phyloP scores from a whole-genome alignment of 2,797 vertebrate genomes.

The Serranus cabrilla region DNA sequence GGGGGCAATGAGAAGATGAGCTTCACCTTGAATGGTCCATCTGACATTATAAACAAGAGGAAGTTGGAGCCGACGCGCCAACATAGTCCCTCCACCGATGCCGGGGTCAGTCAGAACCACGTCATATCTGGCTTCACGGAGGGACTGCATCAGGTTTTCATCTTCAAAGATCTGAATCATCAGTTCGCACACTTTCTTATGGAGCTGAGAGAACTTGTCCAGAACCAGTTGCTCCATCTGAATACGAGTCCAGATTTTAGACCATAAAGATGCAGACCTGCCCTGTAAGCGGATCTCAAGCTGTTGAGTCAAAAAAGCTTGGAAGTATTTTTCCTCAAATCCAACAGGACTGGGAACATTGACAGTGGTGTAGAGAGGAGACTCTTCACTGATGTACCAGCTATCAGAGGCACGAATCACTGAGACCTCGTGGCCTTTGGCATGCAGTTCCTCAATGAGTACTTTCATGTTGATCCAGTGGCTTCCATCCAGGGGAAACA shows the following conservation, averaged over 20 bases:
- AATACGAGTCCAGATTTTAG: slow-evolving; percentile 48
- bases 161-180: slow-evolving; percentile 69
- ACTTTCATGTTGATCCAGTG: slow-evolving; percentile 84
- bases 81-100: slow-evolving; percentile 65
- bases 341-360: slow-evolving; percentile 49
- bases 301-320: slow-evolving; percentile 35
- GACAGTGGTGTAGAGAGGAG: slow-evolving; percentile 69
- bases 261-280: slow-evolving; percentile 39
- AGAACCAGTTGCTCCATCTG: slow-evolving; percentile 12
- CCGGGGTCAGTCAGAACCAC: slow-evolving; percentile 79
- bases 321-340: slow-evolving; percentile 69
- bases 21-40: slow-evolving; percentile 76
- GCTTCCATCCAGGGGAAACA: slow-evolving; percentile 79
- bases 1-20: slow-evolving; percentile 73
- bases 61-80: slow-evolving; percentile 75
- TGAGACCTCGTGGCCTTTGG: slow-evolving; percentile 70
- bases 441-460: slow-evolving; percentile 73
- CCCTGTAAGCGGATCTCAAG: slow-evolving; percentile 49
- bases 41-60: slow-evolving; percentile 77
- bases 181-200: slow-evolving; percentile 57
- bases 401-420: slow-evolving; percentile 70
- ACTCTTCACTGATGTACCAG: slow-evolving; percentile 79
- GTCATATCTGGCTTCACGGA: slow-evolving; percentile 71
- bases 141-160: slow-evolving; percentile 61
- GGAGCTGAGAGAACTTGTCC: slow-evolving; percentile 47